Evolutionary conservation across 1,140 invertebrate species (phyloP).

Genomic region (Drosophila nigromelanica): DNA sequence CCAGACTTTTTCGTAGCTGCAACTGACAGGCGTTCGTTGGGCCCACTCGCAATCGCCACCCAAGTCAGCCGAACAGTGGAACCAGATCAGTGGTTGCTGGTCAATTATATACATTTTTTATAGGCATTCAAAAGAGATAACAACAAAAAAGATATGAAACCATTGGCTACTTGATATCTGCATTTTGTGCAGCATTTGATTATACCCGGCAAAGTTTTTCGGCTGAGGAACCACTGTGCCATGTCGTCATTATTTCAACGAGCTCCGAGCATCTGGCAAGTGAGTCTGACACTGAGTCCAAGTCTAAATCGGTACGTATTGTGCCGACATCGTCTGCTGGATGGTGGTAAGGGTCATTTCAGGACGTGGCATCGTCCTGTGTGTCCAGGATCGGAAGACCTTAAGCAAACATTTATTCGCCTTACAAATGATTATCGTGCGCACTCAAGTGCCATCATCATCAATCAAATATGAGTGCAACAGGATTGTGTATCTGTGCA

Average conservation of each 20-base stretch:
- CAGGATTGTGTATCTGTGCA: slow-evolving; percentile 37
- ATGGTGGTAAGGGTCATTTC: neutral
- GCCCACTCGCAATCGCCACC: neutral
- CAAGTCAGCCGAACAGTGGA: neutral
- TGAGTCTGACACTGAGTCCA: slow-evolving; percentile 34
- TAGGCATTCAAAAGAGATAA: too few relatives aligned
- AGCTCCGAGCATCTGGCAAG: slow-evolving; percentile 45
- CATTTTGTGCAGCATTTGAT: too few relatives aligned
- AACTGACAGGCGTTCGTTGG: slow-evolving; percentile 46
- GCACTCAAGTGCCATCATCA: slow-evolving; percentile 66
- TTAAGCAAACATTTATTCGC: slow-evolving; percentile 56
- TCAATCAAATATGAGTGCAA: slow-evolving; percentile 69
- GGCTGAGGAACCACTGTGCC: neutral
- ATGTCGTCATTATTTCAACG: slow-evolving; percentile 42
- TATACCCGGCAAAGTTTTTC: too few relatives aligned
- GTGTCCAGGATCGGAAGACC: slow-evolving; percentile 13
- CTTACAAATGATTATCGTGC: slow-evolving; percentile 73
- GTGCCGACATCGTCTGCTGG: slow-evolving; percentile 10
- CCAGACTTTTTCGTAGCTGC: slow-evolving; percentile 38
- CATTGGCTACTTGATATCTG: too few relatives aligned
- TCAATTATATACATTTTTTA: too few relatives aligned
- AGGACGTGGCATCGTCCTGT: neutral
- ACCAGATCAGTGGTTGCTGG: neutral
- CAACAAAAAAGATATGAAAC: too few relatives aligned
- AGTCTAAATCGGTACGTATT: slow-evolving; percentile 30